Evolutionary conservation across 1,140 invertebrate species (phyloP).

Genomic region (Sminthurides bifidus): DNA sequence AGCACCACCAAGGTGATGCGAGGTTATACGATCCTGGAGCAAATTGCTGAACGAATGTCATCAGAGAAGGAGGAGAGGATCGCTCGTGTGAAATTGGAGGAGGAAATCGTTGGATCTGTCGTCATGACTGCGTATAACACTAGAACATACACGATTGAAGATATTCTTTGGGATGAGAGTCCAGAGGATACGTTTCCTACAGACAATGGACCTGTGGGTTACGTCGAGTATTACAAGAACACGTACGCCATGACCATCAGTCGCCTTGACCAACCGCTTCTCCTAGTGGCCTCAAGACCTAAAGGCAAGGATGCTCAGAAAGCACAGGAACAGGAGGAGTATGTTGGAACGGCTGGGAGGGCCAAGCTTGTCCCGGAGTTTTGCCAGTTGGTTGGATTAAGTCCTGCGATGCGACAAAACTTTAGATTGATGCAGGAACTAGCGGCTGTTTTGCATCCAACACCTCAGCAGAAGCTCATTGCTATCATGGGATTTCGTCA

Average conservation of each 20-base stretch:
- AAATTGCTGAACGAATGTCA: constrained; percentile 32
- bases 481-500: too few species aligned
- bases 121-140: constrained; percentile 56
- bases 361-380: constrained; percentile 19
- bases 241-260: constrained; percentile 54
- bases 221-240: constrained; percentile 65
- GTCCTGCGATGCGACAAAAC: constrained; percentile 33
- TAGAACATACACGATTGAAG: constrained; percentile 63
- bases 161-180: constrained; percentile 60
- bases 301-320: constrained; percentile 17
- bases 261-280: constrained; percentile 19
- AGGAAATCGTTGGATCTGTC: constrained; percentile 39
- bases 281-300: constrained; percentile 16
- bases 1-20: constrained; percentile 63
- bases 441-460: constrained; percentile 41
- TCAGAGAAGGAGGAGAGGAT: neutral
- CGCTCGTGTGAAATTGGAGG: too few species aligned
- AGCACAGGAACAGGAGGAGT: too few species aligned
- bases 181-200: constrained; percentile 57
- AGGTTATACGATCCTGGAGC: constrained; percentile 43
- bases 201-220: constrained; percentile 48
- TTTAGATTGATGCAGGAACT: constrained; percentile 34
- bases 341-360: constrained; percentile 9
- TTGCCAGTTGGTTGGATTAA: constrained; percentile 25
- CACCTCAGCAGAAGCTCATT: too few species aligned